Percentiles rank a stretch among this genome's conserved stretches.
phyloP scores from a whole-genome alignment of 2,797 vertebrate genomes.

The Dryobates pubescens region DNA sequence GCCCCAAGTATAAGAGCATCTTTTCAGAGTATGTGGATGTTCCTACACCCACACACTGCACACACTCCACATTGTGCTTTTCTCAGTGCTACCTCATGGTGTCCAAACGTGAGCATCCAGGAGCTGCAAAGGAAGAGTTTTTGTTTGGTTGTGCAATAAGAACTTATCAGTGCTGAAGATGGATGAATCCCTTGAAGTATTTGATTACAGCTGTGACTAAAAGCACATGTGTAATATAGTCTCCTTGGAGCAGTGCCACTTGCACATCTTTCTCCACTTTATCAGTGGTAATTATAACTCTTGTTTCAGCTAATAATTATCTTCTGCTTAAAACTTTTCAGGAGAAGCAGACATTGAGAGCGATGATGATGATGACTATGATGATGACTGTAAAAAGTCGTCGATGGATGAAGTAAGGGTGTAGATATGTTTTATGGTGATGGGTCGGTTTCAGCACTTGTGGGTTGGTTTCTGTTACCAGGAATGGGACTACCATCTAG shows the following conservation, averaged over 20 bases:
- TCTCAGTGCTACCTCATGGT: background rate
- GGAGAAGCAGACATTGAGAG: constrained; percentile 95
- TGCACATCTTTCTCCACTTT: background rate
- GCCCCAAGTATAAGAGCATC: background rate
- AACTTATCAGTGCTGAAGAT: background rate
- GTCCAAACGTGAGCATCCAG: background rate
- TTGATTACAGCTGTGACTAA: background rate
- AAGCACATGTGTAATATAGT: background rate
- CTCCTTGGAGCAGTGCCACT: background rate
- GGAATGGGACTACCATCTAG: constrained; percentile 72
- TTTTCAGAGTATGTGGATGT: background rate
- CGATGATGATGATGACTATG: constrained; percentile 93
- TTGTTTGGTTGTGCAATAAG: background rate
- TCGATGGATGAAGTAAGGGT: constrained; percentile 94
- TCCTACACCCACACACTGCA: background rate
- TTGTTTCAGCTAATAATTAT: background rate
- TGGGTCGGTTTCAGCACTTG: background rate
- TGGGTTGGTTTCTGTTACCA: background rate
- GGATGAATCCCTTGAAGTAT: background rate
- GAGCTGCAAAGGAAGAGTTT: background rate
- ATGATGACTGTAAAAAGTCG: constrained; percentile 97
- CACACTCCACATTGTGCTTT: accelerated
- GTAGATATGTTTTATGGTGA: background rate
- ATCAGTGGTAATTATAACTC: background rate
- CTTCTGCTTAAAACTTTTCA: constrained; percentile 73